These are phyloP conservation scores for Drosophila ficusphila DNA, from an alignment of 1,140 invertebrate genomes.

Conservation along the genomic window DNA sequence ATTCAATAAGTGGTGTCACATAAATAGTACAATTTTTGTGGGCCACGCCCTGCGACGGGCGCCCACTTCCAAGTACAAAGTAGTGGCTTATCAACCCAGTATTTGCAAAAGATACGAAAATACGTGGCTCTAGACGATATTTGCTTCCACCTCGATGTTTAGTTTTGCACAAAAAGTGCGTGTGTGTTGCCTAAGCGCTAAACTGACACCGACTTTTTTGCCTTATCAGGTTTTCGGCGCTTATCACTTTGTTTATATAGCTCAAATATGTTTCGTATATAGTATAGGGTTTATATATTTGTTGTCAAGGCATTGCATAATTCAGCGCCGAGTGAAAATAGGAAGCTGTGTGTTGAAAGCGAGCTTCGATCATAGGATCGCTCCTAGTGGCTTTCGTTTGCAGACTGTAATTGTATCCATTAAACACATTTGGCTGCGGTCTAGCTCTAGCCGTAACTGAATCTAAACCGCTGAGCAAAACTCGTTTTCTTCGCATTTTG, in stretches of 20 bases:
- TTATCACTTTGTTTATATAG: constrained; percentile 71
- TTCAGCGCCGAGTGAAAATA: constrained; percentile 17
- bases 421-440: constrained; percentile 48
- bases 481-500: constrained; percentile 68
- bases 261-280: constrained; percentile 28
- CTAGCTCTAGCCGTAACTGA: constrained; percentile 8
- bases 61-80: constrained; percentile 39
- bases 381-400: constrained; percentile 46
- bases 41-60: constrained; percentile 24
- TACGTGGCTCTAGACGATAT: constrained; percentile 20
- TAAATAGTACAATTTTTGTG: background rate
- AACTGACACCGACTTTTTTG: constrained; percentile 17
- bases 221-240: constrained; percentile 56
- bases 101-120: constrained; percentile 42
- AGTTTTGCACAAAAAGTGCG: constrained; percentile 53
- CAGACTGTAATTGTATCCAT: constrained; percentile 58
- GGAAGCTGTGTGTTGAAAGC: constrained; percentile 50
- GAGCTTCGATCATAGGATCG: constrained; percentile 10
- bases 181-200: constrained; percentile 28
- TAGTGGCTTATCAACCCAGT: constrained; percentile 37
- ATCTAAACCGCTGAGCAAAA: constrained; percentile 42
- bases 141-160: constrained; percentile 26
- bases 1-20: constrained; percentile 44
- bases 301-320: constrained; percentile 62
- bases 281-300: constrained; percentile 23